Conservation (phyloP, 1,140 invertebrate genomes). For the Aphelenchoides besseyi region DNA sequence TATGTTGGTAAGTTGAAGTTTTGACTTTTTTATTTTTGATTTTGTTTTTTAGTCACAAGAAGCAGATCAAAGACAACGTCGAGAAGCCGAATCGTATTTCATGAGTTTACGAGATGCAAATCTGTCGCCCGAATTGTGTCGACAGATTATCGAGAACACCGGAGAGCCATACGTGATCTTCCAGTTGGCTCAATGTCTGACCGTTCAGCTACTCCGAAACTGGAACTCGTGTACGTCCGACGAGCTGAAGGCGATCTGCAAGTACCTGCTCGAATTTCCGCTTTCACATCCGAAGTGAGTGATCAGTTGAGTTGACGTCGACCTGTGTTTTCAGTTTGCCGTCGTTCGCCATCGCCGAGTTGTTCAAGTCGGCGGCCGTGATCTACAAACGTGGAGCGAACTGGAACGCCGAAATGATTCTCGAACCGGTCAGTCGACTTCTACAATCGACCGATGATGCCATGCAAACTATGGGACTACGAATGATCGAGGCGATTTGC, state of each 20-base stretch:
- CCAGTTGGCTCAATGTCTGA: conserved; percentile 15
- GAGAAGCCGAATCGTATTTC: conserved; percentile 18
- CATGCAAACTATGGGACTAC: conserved; percentile 8
- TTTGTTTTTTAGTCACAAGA: background rate
- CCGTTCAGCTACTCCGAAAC: background rate
- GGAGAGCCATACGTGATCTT: conserved; percentile 4
- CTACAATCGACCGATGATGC: background rate
- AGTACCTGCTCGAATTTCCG: conserved; percentile 18
- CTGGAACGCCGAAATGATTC: background rate
- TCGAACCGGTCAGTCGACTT: background rate
- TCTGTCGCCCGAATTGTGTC: conserved; percentile 8
- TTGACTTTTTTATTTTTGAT: background rate
- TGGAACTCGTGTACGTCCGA: background rate
- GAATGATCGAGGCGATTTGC: conserved; percentile 13
- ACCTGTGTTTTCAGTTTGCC: background rate
- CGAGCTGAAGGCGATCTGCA: background rate
- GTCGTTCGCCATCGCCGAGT: background rate
- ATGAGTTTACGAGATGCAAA: background rate
- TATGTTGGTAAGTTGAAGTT: conserved; percentile 12
- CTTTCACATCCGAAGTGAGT: background rate
- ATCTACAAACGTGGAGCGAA: conserved; percentile 12
- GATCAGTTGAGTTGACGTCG: background rate
- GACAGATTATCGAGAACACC: conserved; percentile 3
- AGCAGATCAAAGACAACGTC: background rate
- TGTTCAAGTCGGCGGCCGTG: conserved; percentile 1